Percentiles rank a stretch among this genome's conserved stretches.
phyloP scores from a whole-genome alignment of 2,888 invertebrate species.

The Perdita meconis region DNA sequence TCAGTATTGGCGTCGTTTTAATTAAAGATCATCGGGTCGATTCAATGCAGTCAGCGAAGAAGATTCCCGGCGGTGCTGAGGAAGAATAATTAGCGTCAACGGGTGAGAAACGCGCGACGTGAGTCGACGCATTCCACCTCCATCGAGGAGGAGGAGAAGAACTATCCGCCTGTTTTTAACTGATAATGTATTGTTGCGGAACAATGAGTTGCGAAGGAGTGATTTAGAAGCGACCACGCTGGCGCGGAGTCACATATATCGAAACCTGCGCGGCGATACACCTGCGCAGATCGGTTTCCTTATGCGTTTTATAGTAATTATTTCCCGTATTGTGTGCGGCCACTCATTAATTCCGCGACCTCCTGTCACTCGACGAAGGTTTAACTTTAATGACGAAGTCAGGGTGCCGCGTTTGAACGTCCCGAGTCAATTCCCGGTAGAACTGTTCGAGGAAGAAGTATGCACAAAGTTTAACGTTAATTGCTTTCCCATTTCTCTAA shows the following conservation, averaged over 20 bases:
- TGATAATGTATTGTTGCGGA: slow-evolving; percentile 49
- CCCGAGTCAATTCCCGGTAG: slow-evolving; percentile 24
- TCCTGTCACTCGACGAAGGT: slow-evolving; percentile 46
- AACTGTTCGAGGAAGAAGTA: neutral
- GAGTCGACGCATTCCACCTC: slow-evolving; percentile 48
- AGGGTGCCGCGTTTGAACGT: slow-evolving; percentile 18
- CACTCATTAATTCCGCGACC: slow-evolving; percentile 65
- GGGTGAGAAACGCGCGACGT: slow-evolving; percentile 37
- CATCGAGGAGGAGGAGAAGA: slow-evolving; percentile 3
- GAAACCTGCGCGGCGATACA: slow-evolving; percentile 52
- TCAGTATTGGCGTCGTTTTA: slow-evolving; percentile 36
- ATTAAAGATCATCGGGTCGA: slow-evolving; percentile 57
- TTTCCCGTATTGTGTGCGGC: slow-evolving; percentile 59
- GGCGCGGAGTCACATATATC: slow-evolving; percentile 63
- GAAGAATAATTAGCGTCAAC: slow-evolving; percentile 50
- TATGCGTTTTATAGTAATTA: slow-evolving; percentile 69
- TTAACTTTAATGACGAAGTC: slow-evolving; percentile 48
- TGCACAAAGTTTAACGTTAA: slow-evolving; percentile 11
- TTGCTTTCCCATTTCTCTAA: slow-evolving; percentile 25
- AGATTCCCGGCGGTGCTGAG: neutral
- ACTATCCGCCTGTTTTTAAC: slow-evolving; percentile 38
- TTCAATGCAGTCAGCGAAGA: slow-evolving; percentile 11
- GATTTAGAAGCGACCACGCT: slow-evolving; percentile 52
- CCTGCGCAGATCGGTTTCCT: slow-evolving; percentile 67
- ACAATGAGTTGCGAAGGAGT: slow-evolving; percentile 64